phyloP scores from a whole-genome alignment of 2,888 invertebrate species.

The Clusia tigrina region DNA sequence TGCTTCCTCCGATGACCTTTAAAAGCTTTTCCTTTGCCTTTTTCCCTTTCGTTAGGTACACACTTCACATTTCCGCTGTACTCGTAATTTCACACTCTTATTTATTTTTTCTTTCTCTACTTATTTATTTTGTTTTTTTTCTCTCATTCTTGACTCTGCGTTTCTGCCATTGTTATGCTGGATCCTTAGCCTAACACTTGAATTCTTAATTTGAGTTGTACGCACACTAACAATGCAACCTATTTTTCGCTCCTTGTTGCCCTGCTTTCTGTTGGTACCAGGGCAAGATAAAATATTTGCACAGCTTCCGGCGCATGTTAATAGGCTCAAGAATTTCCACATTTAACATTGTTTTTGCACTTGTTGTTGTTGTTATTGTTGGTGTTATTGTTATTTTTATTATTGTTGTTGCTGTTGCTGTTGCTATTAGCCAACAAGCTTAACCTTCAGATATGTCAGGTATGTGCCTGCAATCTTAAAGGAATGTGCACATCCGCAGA shows the following conservation, averaged over 20 bases:
- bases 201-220: constrained; percentile 2
- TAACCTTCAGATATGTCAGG: constrained; percentile 1
- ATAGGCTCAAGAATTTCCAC: constrained; percentile 2
- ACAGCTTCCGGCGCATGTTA: constrained; percentile 7
- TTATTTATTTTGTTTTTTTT: neutral
- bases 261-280: neutral
- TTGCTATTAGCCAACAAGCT: neutral
- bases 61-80: too few species aligned
- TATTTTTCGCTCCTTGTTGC: neutral
- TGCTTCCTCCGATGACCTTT: too few species aligned
- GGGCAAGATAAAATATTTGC: neutral
- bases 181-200: neutral
- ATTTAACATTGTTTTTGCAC: neutral
- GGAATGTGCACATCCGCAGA: neutral
- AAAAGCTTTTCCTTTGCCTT: too few species aligned
- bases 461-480: neutral
- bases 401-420: neutral
- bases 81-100: constrained; percentile 4
- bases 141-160: neutral
- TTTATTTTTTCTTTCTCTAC: neutral
- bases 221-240: neutral
- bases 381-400: neutral
- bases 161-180: neutral
- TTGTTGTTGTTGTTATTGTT: neutral
- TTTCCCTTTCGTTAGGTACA: neutral